Percentiles rank a stretch among this genome's conserved stretches.
Evolutionary conservation across 1,140 invertebrate genomes (phyloP).

Genomic region (Cryptotermes secundus): DNA sequence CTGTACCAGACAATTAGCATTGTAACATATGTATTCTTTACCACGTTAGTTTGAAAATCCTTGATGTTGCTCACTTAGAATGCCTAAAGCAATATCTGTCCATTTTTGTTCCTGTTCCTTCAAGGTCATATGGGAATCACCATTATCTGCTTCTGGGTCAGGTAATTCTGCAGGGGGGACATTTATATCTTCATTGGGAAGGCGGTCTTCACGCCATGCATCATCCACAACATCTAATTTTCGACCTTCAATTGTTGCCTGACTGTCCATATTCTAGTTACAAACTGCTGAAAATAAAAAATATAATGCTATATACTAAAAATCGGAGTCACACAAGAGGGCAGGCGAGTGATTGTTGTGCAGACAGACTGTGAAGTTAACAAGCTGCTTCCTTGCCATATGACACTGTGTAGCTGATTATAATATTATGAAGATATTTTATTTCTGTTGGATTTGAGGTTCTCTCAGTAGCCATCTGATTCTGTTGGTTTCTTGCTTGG

Average conservation of each 20-base stretch:
- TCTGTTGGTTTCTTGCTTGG: too few species aligned
- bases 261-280: slow-evolving; percentile 55
- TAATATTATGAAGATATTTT: too few species aligned
- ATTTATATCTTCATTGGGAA: slow-evolving; percentile 87
- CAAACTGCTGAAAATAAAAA: slow-evolving; percentile 47
- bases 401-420: too few species aligned
- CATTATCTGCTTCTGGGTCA: slow-evolving; percentile 91
- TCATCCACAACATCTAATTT: slow-evolving; percentile 87
- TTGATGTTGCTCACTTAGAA: slow-evolving; percentile 56
- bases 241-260: slow-evolving; percentile 64
- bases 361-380: too few species aligned
- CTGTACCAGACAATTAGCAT: background rate
- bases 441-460: too few species aligned
- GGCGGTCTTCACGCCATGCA: slow-evolving; percentile 80
- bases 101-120: slow-evolving; percentile 90
- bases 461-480: too few species aligned
- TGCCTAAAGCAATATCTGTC: slow-evolving; percentile 73
- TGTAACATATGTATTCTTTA: background rate
- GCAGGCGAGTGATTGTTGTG: too few species aligned
- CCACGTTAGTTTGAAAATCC: slow-evolving; percentile 30
- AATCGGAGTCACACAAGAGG: too few species aligned
- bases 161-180: slow-evolving; percentile 86
- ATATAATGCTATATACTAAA: too few species aligned
- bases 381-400: too few species aligned
- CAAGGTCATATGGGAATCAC: slow-evolving; percentile 83